Conservation (phyloP, 2,888 invertebrate species). For the Choreutis nemorana region DNA sequence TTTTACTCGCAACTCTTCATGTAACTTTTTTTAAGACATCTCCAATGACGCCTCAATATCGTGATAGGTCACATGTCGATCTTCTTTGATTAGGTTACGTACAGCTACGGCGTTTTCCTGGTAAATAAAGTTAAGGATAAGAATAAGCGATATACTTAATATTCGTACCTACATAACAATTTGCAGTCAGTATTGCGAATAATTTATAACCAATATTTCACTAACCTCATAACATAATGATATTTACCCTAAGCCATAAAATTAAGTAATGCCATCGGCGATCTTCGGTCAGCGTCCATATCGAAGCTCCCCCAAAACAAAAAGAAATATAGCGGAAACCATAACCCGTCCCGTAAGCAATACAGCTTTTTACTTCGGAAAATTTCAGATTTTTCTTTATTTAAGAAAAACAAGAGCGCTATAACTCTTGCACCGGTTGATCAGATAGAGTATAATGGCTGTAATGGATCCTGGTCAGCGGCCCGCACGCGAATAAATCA, state of each 20-base stretch:
- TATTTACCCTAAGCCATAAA: constrained; percentile 14
- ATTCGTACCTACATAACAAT: too few species aligned
- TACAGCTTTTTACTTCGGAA: constrained; percentile 34
- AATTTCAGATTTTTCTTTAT: constrained; percentile 38
- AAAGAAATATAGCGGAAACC: constrained; percentile 50
- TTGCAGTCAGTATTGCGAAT: too few species aligned
- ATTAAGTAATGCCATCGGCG: constrained; percentile 7
- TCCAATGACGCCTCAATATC: too few species aligned
- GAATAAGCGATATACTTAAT: too few species aligned
- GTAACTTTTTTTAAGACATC: too few species aligned
- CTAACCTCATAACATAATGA: too few species aligned
- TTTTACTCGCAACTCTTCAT: too few species aligned
- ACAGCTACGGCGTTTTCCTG: too few species aligned
- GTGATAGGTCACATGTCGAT: too few species aligned
- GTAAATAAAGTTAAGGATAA: too few species aligned
- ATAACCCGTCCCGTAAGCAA: constrained; percentile 44
- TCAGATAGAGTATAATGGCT: constrained; percentile 63
- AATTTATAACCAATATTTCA: too few species aligned
- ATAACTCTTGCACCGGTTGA: constrained; percentile 62
- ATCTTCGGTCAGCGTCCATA: constrained; percentile 17
- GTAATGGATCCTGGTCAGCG: constrained; percentile 67
- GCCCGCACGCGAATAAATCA: constrained; percentile 69
- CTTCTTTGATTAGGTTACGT: too few species aligned
- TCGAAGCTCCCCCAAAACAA: constrained; percentile 23
- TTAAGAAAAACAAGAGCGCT: constrained; percentile 59